These are phyloP conservation scores for Hemicrepidius hirtus DNA, from an alignment of 2,888 invertebrate species.

Conservation along the genomic window DNA sequence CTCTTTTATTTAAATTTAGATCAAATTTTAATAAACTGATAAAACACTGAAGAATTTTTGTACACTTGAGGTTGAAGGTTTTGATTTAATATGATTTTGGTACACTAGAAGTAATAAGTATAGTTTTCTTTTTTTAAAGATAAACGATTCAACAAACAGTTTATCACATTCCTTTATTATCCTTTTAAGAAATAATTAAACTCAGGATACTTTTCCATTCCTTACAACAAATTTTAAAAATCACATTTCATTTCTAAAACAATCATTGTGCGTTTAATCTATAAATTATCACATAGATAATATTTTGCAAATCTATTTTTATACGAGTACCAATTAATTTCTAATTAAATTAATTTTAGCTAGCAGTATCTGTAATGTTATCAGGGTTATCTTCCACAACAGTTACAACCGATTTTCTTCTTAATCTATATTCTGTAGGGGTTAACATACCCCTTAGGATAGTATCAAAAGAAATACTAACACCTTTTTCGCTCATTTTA, in stretches of 20 bases:
- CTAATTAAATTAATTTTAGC: conserved; percentile 13
- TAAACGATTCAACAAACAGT: no score
- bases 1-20: no score
- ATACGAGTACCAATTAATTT: conserved; percentile 2
- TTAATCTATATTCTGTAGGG: conserved; percentile 81
- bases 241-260: no score
- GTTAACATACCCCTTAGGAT: conserved; percentile 82
- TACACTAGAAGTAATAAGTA: no score
- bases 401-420: conserved; percentile 67
- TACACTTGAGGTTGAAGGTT: no score
- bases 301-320: conserved; percentile 6
- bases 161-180: conserved; percentile 14
- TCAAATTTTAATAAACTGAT: no score
- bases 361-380: neutral
- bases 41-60: no score
- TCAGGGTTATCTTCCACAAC: conserved; percentile 7
- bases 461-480: conserved; percentile 81
- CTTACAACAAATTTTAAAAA: no score
- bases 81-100: no score
- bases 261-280: neutral
- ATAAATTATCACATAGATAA: no score
- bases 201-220: neutral
- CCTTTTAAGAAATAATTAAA: neutral
- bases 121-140: no score
- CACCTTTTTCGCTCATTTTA: conserved; percentile 81